These are phyloP conservation scores for Macrostomum lignano DNA, from an alignment of 1,140 invertebrate genomes.

Conservation along the genomic window DNA sequence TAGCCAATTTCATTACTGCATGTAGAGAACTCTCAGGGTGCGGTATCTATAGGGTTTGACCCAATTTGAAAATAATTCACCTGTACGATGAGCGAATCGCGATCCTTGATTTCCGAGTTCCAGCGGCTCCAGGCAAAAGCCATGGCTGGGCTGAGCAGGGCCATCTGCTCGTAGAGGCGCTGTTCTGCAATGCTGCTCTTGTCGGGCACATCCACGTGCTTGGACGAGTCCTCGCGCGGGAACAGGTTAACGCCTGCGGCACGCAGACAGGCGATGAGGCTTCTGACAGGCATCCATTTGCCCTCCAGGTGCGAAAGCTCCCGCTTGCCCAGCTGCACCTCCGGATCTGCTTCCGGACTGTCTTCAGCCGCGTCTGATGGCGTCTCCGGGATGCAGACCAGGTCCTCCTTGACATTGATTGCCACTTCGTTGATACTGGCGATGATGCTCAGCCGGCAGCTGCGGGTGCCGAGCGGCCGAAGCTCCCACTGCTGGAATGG, in stretches of 20 bases:
- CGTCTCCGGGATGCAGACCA: too few relatives aligned
- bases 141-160: constrained; percentile 40
- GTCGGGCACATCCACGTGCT: constrained; percentile 39
- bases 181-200: constrained; percentile 36
- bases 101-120: constrained; percentile 34
- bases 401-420: too few relatives aligned
- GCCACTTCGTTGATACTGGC: too few relatives aligned
- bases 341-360: too few relatives aligned
- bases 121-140: constrained; percentile 63
- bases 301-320: too few relatives aligned
- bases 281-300: constrained; percentile 15
- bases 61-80: too few relatives aligned
- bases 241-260: constrained; percentile 57
- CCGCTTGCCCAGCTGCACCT: too few relatives aligned
- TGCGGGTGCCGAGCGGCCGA: constrained; percentile 14
- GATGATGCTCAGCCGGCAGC: too few relatives aligned
- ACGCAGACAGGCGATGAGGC: constrained; percentile 32
- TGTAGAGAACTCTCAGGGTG: too few relatives aligned
- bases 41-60: too few relatives aligned
- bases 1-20: too few relatives aligned
- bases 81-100: constrained; percentile 15
- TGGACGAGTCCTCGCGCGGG: constrained; percentile 49
- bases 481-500: constrained; percentile 22
- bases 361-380: too few relatives aligned
- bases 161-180: constrained; percentile 51